Percentiles rank a stretch among this genome's conserved stretches.
These are phyloP conservation scores for Troglohyphantes excavatus DNA, from an alignment of 2,888 invertebrate species.

Conservation along the genomic window DNA sequence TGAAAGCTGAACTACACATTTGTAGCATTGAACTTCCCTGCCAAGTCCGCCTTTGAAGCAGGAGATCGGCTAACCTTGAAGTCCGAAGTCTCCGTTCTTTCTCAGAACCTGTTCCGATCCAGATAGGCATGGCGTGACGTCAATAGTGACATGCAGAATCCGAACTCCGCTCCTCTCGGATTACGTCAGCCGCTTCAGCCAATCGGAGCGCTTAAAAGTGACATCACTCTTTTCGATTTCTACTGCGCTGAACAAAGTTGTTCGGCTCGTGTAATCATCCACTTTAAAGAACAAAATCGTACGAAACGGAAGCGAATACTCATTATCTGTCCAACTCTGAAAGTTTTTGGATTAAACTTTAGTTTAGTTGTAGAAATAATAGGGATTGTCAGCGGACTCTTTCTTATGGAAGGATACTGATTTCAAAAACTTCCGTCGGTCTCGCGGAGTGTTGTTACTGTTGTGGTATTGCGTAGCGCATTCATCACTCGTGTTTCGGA, in stretches of 20 bases:
- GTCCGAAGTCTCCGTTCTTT: conserved; percentile 55
- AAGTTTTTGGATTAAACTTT: conserved; percentile 9
- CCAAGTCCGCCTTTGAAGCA: neutral
- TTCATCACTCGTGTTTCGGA: conserved; percentile 10
- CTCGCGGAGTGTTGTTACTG: conserved; percentile 24
- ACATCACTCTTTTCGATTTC: conserved; percentile 66
- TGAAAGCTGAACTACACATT: conserved; percentile 4
- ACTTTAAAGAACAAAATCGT: conserved; percentile 5
- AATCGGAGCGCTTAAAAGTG: conserved; percentile 63
- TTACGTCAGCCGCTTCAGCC: conserved; percentile 60
- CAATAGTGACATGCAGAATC: conserved; percentile 55
- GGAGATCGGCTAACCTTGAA: conserved; percentile 57
- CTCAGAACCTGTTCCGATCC: conserved; percentile 68
- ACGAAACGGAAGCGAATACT: neutral
- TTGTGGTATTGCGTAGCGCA: conserved; percentile 69
- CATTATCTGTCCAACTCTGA: neutral
- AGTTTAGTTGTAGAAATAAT: neutral
- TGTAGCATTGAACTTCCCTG: conserved; percentile 53
- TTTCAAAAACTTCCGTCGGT: conserved; percentile 22
- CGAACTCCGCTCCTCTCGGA: conserved; percentile 31
- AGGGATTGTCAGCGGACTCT: neutral
- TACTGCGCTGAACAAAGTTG: conserved; percentile 21
- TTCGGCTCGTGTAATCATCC: neutral
- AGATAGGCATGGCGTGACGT: conserved; percentile 66
- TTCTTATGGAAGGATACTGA: conserved; percentile 50